Evolutionary conservation across 1,140 invertebrate species (phyloP).

Genomic region (Apis laboriosa): DNA sequence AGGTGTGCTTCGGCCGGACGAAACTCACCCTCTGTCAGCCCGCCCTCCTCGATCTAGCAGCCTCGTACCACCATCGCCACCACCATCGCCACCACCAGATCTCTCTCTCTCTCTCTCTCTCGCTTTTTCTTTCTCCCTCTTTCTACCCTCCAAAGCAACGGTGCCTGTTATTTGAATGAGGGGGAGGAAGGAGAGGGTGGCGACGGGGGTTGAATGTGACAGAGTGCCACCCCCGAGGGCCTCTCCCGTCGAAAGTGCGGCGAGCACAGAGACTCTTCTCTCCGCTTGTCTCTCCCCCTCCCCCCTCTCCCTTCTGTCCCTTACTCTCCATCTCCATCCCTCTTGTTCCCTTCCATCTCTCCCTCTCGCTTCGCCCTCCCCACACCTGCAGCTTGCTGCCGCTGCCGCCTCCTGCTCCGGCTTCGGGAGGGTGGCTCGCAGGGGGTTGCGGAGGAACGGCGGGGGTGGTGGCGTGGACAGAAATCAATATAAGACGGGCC

Average conservation of each 20-base stretch:
- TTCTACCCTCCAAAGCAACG: constrained; percentile 64
- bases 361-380: constrained; percentile 49
- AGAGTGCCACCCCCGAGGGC: constrained; percentile 78
- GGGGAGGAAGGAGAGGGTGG: constrained; percentile 50
- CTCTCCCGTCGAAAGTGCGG: constrained; percentile 77
- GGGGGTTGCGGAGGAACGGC: constrained; percentile 58
- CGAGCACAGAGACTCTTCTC: constrained; percentile 65
- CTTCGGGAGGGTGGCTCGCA: constrained; percentile 49
- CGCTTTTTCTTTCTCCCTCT: too few species aligned
- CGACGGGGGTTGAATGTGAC: constrained; percentile 78
- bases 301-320: constrained; percentile 28
- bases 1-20: constrained; percentile 81
- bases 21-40: constrained; percentile 77
- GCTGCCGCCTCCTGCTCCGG: constrained; percentile 57
- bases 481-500: constrained; percentile 81
- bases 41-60: constrained; percentile 63
- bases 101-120: constrained; percentile 20
- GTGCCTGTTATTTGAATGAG: constrained; percentile 80
- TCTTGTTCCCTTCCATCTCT: constrained; percentile 31
- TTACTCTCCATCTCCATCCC: constrained; percentile 46
- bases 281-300: constrained; percentile 25
- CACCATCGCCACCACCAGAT: constrained; percentile 48
- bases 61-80: constrained; percentile 58
- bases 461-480: constrained; percentile 78
- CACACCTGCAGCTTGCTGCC: constrained; percentile 69